A percentile compares a stretch with the other conserved stretches of the same genome.
Evolutionary conservation across 2,888 invertebrate genomes (phyloP).

Genomic region (Actias luna): DNA sequence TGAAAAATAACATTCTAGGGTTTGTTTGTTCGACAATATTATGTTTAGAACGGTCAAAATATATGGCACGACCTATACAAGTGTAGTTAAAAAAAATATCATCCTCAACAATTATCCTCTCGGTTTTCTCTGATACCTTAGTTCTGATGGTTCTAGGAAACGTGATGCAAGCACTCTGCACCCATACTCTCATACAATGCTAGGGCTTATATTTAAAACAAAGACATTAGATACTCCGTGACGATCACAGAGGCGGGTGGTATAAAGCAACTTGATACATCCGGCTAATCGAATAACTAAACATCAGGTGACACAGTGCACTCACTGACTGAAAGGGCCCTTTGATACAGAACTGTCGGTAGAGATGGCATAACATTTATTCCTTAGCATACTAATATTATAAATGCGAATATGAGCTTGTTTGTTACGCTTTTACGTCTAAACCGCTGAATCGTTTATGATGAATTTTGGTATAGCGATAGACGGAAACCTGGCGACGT

Average conservation of each 20-base stretch:
- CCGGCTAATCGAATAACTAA: background rate
- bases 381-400: too few relatives aligned
- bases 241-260: background rate
- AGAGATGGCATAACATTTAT: background rate
- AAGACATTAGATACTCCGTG: background rate
- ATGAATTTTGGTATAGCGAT: too few relatives aligned
- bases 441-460: too few relatives aligned
- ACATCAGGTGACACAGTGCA: constrained; percentile 1
- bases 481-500: too few relatives aligned
- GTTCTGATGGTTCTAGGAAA: background rate
- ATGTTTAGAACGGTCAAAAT: too few relatives aligned
- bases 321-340: background rate
- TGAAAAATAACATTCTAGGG: too few relatives aligned
- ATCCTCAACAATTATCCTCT: too few relatives aligned
- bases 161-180: background rate
- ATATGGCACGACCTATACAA: too few relatives aligned
- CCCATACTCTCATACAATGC: background rate
- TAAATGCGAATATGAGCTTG: too few relatives aligned
- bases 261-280: constrained; percentile 1
- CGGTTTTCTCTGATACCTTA: background rate
- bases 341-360: background rate
- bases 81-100: too few relatives aligned
- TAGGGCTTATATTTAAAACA: background rate
- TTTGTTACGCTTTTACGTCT: too few relatives aligned
- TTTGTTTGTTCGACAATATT: too few relatives aligned